Conservation (phyloP, 2,888 invertebrate species). For the Metellina segmentata region DNA sequence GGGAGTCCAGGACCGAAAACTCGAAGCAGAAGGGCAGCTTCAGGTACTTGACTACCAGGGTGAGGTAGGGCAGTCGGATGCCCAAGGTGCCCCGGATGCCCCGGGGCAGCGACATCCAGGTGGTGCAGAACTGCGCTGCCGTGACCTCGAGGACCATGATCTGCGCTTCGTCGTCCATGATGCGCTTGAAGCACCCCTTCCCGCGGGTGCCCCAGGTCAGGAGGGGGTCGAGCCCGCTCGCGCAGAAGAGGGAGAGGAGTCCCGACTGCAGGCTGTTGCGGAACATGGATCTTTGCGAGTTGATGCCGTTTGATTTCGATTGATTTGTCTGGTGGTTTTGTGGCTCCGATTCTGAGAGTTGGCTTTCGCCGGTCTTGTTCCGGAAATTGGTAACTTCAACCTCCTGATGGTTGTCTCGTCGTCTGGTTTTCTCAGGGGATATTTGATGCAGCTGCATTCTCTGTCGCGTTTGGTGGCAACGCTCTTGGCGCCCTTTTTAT, state of each 20-base stretch:
- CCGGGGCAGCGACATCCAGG: constrained; percentile 46
- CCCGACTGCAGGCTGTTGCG: constrained; percentile 66
- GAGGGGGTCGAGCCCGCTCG: constrained; percentile 63
- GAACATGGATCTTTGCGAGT: constrained; percentile 30
- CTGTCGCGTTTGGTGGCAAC: too few relatives aligned
- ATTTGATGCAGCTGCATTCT: too few relatives aligned
- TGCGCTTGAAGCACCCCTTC: constrained; percentile 46
- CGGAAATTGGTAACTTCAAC: too few relatives aligned
- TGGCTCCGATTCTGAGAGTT: too few relatives aligned
- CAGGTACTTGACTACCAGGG: constrained; percentile 60
- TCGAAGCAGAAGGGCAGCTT: constrained; percentile 66
- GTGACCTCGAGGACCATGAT: constrained; percentile 52
- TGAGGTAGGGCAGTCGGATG: constrained; percentile 69
- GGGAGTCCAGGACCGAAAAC: constrained; percentile 52
- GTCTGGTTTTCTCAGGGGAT: too few relatives aligned
- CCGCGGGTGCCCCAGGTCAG: constrained; percentile 31
- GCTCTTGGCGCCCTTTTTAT: too few relatives aligned
- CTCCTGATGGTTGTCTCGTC: too few relatives aligned
- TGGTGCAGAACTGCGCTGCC: constrained; percentile 56
- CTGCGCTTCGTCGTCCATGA: constrained; percentile 56
- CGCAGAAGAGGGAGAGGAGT: constrained; percentile 42
- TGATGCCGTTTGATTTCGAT: too few relatives aligned
- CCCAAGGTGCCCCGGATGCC: constrained; percentile 35
- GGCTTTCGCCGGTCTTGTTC: too few relatives aligned
- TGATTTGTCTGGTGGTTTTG: too few relatives aligned